Evolutionary conservation across 2,888 invertebrate species (phyloP), one percentile per base, ranked within the genome.

Genomic region (Antitype chi): DNA sequence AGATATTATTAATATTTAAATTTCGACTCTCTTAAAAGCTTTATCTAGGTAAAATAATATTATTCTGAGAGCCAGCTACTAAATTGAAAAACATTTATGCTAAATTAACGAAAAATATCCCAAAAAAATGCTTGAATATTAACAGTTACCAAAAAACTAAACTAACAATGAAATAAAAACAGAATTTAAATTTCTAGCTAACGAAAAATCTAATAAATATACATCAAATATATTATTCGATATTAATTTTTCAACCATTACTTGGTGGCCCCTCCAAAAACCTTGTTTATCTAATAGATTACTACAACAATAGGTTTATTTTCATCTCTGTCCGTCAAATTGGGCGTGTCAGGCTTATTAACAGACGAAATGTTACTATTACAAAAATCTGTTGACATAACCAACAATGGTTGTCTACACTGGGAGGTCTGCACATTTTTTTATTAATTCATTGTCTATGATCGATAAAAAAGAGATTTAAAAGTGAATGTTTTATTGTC

Each of bases 201-300:
- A 38, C 25, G 38, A 55, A 55, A 62, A 75, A 69, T 15, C 43
- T 38, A 63, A 59, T 74, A 66, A 67, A 72, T 71, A 57, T n/a
- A 38, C 55, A 60, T 60, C 9, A 55, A 69, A 73, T 4, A 20
- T 9, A 78, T 82, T 9, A 78, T 82, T 79, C 49, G 78, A 78
- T 84, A 88, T 83, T 80, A 74, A 87, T 88, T 88, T 89, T 90
- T 88, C 76, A 84, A 86, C 84, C 57, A 89, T 88, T 84, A 87
- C 17, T 17, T 20, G 7, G 4, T n/a, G 7, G 43, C 49, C 81
- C 84, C 86, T 85, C 71, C 70, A 84, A 84, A 85, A 82, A 79
- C 55, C 66, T 32, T 89, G 82, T 92, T 92, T 91, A 88, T 90
- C 75, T 90, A 85, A 76, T 59, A 89, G 92, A 90, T 92, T 90